Evolutionary conservation across 2,888 invertebrate genomes (phyloP), one percentile per base, ranked within the genome.

Genomic region (Meandrusa payeni): DNA sequence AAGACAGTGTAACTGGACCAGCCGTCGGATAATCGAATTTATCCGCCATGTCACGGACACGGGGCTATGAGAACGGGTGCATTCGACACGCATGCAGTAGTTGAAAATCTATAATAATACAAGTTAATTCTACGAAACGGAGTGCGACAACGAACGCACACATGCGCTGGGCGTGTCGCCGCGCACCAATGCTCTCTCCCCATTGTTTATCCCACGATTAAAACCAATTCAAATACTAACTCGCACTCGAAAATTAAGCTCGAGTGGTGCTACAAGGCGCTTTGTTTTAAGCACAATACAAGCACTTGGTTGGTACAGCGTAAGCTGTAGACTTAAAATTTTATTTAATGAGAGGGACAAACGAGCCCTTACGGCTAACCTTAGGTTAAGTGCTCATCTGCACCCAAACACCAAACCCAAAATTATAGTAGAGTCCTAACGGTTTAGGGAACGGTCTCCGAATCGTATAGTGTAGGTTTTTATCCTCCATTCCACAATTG

Each of bases 161-260:
- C 79, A 81, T 80, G 80, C 64, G 59, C 55, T 54, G 72, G 83
- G 85, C 77, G 83, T 77, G 79, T 69, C 76, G 63, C 51, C 59
- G 47, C 62, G 75, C 77, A 57, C 75, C 64, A 72, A 54, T 73
- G 77, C 74, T 59, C 72, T 68, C 76, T 61, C 72, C 70, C 78
- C 58, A 80, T 86, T 87, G 83, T 86, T 85, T 86, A 87, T 86
- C 82, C 83, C 83, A 81, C 87, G 87, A 86, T 86, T 86, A 85
- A 78, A 77, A 79, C 76, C 78, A 81, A 83, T 83, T 85, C 83
- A 81, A 83, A 82, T 69, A 81, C 85, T 86, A 86, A 85, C 80
- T 77, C 82, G 76, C 76, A 75, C 85, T 86, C 78, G 56, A 81
- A 86, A 85, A 85, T 85, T 86, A 82, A 86, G 74, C 82, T 83